Base-by-base conservation (phyloP, 2,797 vertebrate species). In the Gallinago solitaria region DNA sequence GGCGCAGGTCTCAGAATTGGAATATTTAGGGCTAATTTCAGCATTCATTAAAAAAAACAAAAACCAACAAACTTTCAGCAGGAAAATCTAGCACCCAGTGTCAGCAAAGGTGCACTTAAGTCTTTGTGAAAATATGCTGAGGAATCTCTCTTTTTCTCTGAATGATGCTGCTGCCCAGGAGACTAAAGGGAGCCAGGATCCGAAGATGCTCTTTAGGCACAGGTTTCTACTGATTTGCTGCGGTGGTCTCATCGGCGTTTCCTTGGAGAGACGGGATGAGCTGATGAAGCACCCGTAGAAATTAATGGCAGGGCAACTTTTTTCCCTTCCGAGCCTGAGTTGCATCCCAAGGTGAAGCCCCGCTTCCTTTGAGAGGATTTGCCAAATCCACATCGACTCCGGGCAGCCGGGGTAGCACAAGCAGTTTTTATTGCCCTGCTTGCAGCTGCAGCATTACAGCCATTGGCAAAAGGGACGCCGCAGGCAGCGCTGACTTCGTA, bases 371-470 rank as follows among this genome's bases (percentile, higher is more conserved):
- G 84, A 41, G 82, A 73, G 39, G 30, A 74, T 90, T 76, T 76
- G 80, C 83, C 85, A 93, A 74, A 73, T 93, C 73, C 0, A 1
- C 50, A 51, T 83, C 8, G 59, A 88, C 69, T 90, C 2, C 3
- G 75, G 64, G 68, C 82, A 67, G 68, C 63, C 21, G 15, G 68
- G 57, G 74, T 47, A 68, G 54, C 65, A 79, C 33, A 57, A 11
- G 35, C 47, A 51, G 47, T 57, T 80, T 92, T 95, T 96, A 74
- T 83, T 86, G 87, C 79, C n/a, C 64, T 77, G 68, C 78, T 93
- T 90, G 75, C 90, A 85, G 87, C 78, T 81, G 65, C 30, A 30
- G 57, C 21, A 9, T 93, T 87, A 76, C 6, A 89, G 47, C 1
- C 0, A n/a, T 88, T 85, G 67, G 59, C 79, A 93, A 50, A 71